Evolutionary conservation across 2,797 vertebrate species (phyloP), one percentile per base, ranked within the genome.

Genomic region (Phrynocephalus forsythii): DNA sequence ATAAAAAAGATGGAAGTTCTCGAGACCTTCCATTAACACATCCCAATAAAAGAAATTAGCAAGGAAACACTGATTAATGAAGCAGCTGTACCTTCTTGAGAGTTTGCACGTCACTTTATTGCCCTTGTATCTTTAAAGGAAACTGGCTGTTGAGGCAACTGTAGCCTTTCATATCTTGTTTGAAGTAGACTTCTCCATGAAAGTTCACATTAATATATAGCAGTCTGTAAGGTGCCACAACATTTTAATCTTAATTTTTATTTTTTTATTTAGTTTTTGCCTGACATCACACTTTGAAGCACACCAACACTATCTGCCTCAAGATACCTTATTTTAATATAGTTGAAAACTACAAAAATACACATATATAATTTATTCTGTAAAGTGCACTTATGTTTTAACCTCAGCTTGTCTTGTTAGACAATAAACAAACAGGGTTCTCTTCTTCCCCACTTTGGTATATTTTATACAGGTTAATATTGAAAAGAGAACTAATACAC

Each of bases 251-350:
- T 56, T 11, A 56, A 56, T 9, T 56, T 56, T 11, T 33, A 33
- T 33, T 9, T 2, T 56, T 56, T 56, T 9, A 9, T 56, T 56
- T 44, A 44, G 52, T 56, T 56, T 56, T 13, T 56, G 52, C 52
- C 30, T 84, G 16, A 63, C 56, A 63, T 76, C 10, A 5, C 10
- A 5, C 4, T 66, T 76, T 76, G 7, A 63, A n/a, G 68, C 30
- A 44, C 16, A 11, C 75, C 86, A 26, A 16, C 1, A 22, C 50
- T 66, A 33, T 48, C 52, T 82, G 76, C 52, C 89, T 1, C 30
- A 87, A 90, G 84, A 91, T 94, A 72, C 11, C 48, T 85, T 48
- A 11, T 50, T 88, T 88, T 22, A 90, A 88, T 87, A 68, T 60
- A 82, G 38, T 1, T 78, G 68, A 81, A 88, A n/a, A 30, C 6